Evolutionary conservation across 2,797 vertebrate species (phyloP).

Genomic region (Lophotriccus pileatus): DNA sequence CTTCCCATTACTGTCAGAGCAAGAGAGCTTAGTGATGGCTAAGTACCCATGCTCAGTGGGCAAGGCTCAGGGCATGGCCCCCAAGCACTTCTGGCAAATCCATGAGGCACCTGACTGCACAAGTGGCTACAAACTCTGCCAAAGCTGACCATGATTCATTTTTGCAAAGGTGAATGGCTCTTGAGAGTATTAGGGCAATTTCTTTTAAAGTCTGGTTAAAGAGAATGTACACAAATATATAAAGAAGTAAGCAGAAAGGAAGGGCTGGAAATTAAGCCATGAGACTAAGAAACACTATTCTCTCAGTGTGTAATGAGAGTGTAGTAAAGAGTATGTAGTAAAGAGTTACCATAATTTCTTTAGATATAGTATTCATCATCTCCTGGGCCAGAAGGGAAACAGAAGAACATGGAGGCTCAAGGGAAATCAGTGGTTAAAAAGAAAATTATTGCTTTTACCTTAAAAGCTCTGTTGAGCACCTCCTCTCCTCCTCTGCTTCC

Average conservation of each 20-base stretch:
- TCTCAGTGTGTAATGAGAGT: not conserved
- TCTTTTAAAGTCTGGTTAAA: not conserved
- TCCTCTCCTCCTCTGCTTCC: constrained; percentile 81
- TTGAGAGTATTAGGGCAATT: not conserved
- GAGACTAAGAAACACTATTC: not conserved
- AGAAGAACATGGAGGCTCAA: not conserved
- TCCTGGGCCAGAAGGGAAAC: not conserved
- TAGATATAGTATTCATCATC: not conserved
- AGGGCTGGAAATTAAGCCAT: not conserved
- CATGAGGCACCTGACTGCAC: not conserved
- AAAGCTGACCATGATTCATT: not conserved
- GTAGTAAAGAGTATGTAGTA: too few relatives aligned
- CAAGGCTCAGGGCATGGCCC: not conserved
- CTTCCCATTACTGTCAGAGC: not conserved
- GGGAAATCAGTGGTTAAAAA: not conserved
- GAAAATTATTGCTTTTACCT: constrained; percentile 70
- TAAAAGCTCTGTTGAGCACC: constrained; percentile 81
- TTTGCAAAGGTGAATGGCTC: not conserved
- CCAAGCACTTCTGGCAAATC: not conserved
- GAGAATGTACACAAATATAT: not conserved
- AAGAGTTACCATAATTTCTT: not conserved
- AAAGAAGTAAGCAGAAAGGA: not conserved
- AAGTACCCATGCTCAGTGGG: not conserved
- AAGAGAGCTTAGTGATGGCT: not conserved
- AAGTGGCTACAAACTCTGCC: not conserved